These are phyloP conservation scores for Pollicipes pollicipes DNA, from an alignment of 1,140 invertebrate species.

Conservation along the genomic window DNA sequence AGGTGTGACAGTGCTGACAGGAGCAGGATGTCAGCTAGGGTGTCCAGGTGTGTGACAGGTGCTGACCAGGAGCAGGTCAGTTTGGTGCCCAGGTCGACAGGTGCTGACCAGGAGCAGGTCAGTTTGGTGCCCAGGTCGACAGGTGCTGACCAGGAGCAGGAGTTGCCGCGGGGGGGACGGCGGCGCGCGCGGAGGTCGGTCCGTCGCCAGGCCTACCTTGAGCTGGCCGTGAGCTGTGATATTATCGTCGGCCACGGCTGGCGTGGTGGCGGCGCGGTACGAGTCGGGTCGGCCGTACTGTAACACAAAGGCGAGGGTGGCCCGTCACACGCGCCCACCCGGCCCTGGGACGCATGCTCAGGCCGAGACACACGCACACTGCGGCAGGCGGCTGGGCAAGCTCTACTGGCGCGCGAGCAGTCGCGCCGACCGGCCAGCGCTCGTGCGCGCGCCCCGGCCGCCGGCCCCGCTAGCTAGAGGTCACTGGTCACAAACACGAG, in stretches of 20 bases:
- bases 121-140: too few species aligned
- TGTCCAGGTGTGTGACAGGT: too few species aligned
- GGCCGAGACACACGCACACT: not conserved
- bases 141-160: too few species aligned
- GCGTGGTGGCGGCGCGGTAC: slow-evolving; percentile 78
- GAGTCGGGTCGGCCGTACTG: slow-evolving; percentile 84
- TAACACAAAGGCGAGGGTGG: slow-evolving; percentile 27
- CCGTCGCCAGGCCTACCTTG: slow-evolving; percentile 45
- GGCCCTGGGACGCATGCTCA: too few species aligned
- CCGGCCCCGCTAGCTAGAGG: too few species aligned
- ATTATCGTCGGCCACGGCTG: slow-evolving; percentile 76
- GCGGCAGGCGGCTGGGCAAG: not conserved
- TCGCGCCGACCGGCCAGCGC: too few species aligned
- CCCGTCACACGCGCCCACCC: slow-evolving; percentile 16
- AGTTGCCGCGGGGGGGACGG: too few species aligned
- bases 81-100: too few species aligned
- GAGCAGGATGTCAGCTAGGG: too few species aligned
- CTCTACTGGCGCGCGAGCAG: not conserved
- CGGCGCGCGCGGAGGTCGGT: slow-evolving; percentile 15
- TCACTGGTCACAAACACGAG: not conserved
- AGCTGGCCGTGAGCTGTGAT: slow-evolving; percentile 77
- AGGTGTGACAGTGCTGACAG: too few species aligned
- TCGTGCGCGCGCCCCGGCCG: not conserved
- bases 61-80: too few species aligned
- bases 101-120: too few species aligned